These are phyloP conservation scores for Cataglyphis livida DNA, from an alignment of 2,888 invertebrate species.

Conservation along the genomic window DNA sequence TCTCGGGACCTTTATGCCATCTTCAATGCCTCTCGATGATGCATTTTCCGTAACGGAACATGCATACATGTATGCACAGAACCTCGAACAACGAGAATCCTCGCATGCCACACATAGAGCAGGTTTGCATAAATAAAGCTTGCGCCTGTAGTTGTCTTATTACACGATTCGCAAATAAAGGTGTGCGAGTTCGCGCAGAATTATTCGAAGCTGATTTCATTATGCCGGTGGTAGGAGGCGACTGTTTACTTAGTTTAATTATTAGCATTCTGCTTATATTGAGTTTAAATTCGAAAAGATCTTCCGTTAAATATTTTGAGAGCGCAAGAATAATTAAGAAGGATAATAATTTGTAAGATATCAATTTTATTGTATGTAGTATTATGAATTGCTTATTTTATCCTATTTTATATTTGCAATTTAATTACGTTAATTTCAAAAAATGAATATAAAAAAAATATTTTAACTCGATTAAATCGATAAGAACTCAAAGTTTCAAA, in stretches of 20 bases:
- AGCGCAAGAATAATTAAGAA: not conserved
- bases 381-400: not conserved
- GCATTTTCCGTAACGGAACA: not conserved
- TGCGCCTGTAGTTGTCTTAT: conserved; percentile 4
- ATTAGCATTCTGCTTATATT: not conserved
- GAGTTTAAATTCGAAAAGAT: not conserved
- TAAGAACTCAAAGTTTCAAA: not conserved
- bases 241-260: not conserved
- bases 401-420: not conserved
- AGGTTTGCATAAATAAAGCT: not conserved
- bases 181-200: not conserved
- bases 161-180: not conserved
- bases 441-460: not conserved
- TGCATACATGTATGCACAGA: not conserved
- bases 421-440: conserved; percentile 2
- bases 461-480: not conserved
- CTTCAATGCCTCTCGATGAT: conserved; percentile 15
- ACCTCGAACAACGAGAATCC: not conserved
- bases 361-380: not conserved
- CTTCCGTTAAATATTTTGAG: not conserved
- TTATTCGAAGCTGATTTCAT: conserved; percentile 16
- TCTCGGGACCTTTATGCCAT: not conserved
- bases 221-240: not conserved
- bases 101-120: not conserved
- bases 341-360: not conserved